Percentiles rank a stretch among this genome's conserved stretches.
These are phyloP conservation scores for Typhlichthys eigenmanni DNA, from an alignment of 2,797 vertebrate genomes.

Conservation along the genomic window DNA sequence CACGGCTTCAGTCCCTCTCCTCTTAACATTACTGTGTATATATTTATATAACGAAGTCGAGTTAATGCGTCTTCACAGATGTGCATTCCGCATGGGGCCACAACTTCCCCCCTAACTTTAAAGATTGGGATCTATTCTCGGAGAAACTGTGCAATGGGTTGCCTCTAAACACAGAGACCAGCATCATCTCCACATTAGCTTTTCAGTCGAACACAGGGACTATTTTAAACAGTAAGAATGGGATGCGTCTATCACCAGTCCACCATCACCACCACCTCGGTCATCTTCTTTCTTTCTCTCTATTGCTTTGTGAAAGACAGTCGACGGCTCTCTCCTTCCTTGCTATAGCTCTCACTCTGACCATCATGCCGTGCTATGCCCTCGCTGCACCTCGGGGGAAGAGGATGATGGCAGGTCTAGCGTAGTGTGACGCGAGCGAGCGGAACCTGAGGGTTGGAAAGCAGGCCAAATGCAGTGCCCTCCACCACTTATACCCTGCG, in stretches of 20 bases:
- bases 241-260: conserved; percentile 8
- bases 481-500: conserved; percentile 25
- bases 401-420: conserved; percentile 68
- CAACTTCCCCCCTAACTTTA: conserved; percentile 34
- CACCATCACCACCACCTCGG: not conserved
- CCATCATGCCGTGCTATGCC: conserved; percentile 34
- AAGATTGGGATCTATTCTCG: conserved; percentile 47
- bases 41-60: conserved; percentile 44
- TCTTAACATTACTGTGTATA: conserved; percentile 28
- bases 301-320: conserved; percentile 22
- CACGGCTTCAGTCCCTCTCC: not conserved
- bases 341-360: conserved; percentile 20
- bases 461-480: conserved; percentile 66
- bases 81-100: conserved; percentile 44
- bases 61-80: conserved; percentile 59
- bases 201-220: conserved; percentile 25
- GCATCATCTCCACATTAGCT: conserved; percentile 29
- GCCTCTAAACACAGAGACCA: conserved; percentile 13
- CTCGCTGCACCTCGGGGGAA: conserved; percentile 60
- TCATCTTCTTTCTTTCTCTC: conserved; percentile 17
- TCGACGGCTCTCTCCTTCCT: conserved; percentile 28
- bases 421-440: conserved; percentile 72
- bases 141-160: conserved; percentile 12
- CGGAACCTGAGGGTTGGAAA: conserved; percentile 66
- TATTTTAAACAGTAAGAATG: conserved; percentile 25